Evolutionary conservation across 2,113 vertebrate genomes (phyloP).

Genomic region (Chauna torquata): DNA sequence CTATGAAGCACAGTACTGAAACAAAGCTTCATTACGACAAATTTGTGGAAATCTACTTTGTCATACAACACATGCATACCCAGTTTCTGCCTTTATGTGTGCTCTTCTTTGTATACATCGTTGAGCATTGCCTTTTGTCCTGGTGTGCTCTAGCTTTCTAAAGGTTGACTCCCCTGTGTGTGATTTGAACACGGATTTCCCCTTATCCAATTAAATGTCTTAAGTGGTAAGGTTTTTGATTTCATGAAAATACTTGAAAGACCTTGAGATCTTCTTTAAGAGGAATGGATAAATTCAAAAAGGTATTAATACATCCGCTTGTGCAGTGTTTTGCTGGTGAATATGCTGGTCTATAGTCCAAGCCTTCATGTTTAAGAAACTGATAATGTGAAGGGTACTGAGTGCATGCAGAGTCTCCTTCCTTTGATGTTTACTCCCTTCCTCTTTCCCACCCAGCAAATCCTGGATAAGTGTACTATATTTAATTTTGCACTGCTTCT

Average conservation of each 20-base stretch:
- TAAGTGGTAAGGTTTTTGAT: neutral
- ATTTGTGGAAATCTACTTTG: neutral
- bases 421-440: neutral
- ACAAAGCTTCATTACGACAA: neutral
- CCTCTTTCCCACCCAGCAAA: neutral
- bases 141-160: neutral
- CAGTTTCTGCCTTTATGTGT: neutral
- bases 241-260: neutral
- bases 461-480: rapidly evolving
- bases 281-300: neutral
- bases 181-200: neutral
- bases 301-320: neutral
- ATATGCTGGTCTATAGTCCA: neutral
- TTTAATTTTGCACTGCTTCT: neutral
- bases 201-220: rapidly evolving
- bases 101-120: neutral
- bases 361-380: neutral
- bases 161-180: neutral
- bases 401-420: neutral
- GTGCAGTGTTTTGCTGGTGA: neutral
- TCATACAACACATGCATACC: neutral
- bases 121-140: neutral
- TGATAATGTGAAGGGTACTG: neutral
- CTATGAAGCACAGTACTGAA: neutral
- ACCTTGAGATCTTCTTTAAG: neutral